Evolutionary conservation across 2,797 vertebrate genomes (phyloP).

Genomic region (Trachurus trachurus): DNA sequence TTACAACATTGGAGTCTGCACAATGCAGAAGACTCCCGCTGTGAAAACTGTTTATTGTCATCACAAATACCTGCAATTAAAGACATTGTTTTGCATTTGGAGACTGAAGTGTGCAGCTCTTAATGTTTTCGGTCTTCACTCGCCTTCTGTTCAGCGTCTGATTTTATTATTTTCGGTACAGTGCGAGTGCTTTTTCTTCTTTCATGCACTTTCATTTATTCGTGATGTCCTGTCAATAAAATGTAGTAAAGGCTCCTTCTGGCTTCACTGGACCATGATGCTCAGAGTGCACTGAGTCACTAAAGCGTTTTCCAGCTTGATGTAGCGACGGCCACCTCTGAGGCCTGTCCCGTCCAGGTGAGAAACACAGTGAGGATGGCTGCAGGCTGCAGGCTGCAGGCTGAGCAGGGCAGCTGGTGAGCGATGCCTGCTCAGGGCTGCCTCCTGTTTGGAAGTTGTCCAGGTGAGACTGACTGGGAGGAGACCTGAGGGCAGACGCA

Average conservation of each 20-base stretch:
- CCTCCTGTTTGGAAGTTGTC: slow-evolving; percentile 39
- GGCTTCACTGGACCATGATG: background rate
- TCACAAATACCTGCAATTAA: background rate
- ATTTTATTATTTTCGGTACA: background rate
- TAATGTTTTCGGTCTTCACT: background rate
- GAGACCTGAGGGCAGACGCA: slow-evolving; percentile 18
- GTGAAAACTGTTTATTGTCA: background rate
- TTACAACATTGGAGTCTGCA: background rate
- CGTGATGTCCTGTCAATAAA: slow-evolving; percentile 1
- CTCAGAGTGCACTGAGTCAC: background rate
- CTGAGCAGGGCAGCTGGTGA: slow-evolving; percentile 50
- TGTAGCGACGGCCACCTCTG: slow-evolving; percentile 14
- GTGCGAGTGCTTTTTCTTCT: background rate
- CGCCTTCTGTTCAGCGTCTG: background rate
- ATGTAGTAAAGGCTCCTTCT: background rate
- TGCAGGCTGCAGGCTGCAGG: slow-evolving; percentile 25
- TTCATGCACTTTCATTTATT: background rate
- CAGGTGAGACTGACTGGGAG: slow-evolving; percentile 31
- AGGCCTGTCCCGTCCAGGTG: slow-evolving; percentile 29
- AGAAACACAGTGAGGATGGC: slow-evolving; percentile 11
- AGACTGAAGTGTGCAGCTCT: background rate
- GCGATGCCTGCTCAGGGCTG: slow-evolving; percentile 25
- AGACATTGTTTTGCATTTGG: background rate
- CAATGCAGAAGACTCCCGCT: background rate
- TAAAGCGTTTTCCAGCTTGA: slow-evolving; percentile 16